Evolutionary conservation across 2,888 invertebrate species (phyloP), one percentile per base, ranked within the genome.

Genomic region (Autographa pulchrina): DNA sequence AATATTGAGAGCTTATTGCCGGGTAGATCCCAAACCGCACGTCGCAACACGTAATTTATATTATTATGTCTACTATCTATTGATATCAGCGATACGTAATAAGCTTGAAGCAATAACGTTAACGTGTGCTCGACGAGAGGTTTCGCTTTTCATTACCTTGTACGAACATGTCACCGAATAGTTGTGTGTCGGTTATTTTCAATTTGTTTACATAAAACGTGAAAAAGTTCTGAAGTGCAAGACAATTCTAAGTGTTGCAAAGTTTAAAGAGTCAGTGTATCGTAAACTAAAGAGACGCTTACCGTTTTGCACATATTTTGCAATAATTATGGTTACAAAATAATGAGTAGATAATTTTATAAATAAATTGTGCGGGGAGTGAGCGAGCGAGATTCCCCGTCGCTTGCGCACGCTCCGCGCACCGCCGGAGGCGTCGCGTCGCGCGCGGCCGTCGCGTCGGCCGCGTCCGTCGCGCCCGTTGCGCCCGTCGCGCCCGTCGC

Each of bases 291-390:
- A 92, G 92, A 93, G 92, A 93, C 90, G 94, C 95, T 95, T 95
- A 93, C 93, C 88, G 92, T 94, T 95, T 93, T 94, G 95, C 95
- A 95, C 95, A 92, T 93, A 92, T 94, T 95, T 94, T 94, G 94
- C 94, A 95, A 94, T 94, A 93, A 92, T 91, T 92, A 93, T 90
- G 89, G 85, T 92, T 90, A 93, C 90, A 90, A 79, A 87, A 91
- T 91, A 91, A 89, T 86, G 86, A 90, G 89, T 94, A 93, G 91
- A 91, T 93, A 91, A 87, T 92, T 93, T 92, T 90, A 82, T 90
- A 88, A 86, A 80, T 81, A 79, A 75, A 68, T 68, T 63, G 87
- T 77, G 90, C 86, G 90, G 85, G 85, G 89, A 80, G 89, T 83
- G 91, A 68, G 86, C 86, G 86, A 84, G 90, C 88, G 91, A 86